phyloP scores from a whole-genome alignment of 2,113 vertebrate species.

The Macquaria ambigua region DNA sequence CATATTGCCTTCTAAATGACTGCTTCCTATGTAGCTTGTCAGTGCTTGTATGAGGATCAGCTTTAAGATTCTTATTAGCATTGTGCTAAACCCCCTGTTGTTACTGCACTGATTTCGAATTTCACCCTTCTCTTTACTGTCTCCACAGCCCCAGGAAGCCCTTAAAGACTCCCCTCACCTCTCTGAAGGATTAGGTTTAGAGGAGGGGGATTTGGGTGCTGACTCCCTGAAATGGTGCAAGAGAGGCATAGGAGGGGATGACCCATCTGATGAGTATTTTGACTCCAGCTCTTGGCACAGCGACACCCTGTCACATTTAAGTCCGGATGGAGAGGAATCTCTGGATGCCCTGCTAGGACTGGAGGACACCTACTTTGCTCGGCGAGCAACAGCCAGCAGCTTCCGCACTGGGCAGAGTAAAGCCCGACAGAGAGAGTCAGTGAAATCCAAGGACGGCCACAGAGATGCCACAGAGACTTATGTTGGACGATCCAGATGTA shows the following conservation, averaged over 20 bases:
- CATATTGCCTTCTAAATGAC: not conserved
- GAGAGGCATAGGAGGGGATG: constrained; percentile 45
- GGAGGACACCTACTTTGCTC: constrained; percentile 56
- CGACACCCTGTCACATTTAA: constrained; percentile 83
- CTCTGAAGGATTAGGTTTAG: constrained; percentile 74
- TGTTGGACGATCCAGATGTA: not conserved
- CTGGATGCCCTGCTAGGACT: constrained; percentile 77
- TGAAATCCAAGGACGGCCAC: constrained; percentile 53
- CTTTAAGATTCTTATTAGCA: constrained; percentile 1
- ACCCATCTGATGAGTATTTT: constrained; percentile 82
- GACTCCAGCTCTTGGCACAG: constrained; percentile 85
- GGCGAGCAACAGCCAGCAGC: not conserved
- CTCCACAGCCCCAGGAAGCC: constrained; percentile 84
- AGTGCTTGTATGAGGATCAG: not conserved
- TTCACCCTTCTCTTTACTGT: constrained; percentile 16
- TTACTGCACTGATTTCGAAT: constrained; percentile 14
- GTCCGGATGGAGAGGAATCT: constrained; percentile 82
- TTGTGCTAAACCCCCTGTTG: constrained; percentile 3
- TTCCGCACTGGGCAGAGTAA: constrained; percentile 70
- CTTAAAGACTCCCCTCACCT: constrained; percentile 79
- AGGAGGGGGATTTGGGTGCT: constrained; percentile 68
- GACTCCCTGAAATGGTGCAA: constrained; percentile 77
- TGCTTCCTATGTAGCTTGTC: not conserved
- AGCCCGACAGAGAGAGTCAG: constrained; percentile 66
- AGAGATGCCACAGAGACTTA: constrained; percentile 26